Evolutionary conservation across 2,113 vertebrate genomes (phyloP).

Genomic region (Colinus virginianus): DNA sequence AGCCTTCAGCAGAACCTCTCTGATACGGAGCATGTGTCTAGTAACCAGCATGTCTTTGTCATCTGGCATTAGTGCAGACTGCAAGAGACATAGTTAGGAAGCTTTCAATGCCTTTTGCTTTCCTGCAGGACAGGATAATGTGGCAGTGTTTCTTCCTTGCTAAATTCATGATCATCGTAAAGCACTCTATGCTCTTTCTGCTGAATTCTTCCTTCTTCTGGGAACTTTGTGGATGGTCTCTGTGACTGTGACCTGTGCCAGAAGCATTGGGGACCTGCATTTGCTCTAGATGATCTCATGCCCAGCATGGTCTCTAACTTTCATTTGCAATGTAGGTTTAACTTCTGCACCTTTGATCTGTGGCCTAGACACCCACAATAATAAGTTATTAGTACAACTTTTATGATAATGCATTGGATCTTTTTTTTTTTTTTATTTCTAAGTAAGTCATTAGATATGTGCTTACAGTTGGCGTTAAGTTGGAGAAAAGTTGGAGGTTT

Average conservation of each 20-base stretch:
- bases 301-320: neutral
- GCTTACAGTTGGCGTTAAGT: neutral
- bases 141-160: neutral
- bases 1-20: neutral
- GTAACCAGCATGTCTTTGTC: neutral
- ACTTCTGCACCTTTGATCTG: neutral
- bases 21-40: neutral
- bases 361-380: neutral
- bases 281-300: neutral
- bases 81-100: neutral
- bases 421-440: neutral
- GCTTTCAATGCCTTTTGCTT: neutral
- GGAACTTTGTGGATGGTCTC: neutral
- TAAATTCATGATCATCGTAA: neutral
- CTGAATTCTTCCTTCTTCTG: neutral
- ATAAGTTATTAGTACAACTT: neutral
- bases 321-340: neutral
- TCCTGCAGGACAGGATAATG: neutral
- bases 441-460: neutral
- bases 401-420: neutral
- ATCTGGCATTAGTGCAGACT: neutral
- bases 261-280: neutral
- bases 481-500: neutral
- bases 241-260: neutral
- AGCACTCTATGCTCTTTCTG: neutral